A percentile compares a stretch with the other conserved stretches of the same genome.
phyloP scores from a whole-genome alignment of 2,797 vertebrate species.

The Dallia pectoralis region DNA sequence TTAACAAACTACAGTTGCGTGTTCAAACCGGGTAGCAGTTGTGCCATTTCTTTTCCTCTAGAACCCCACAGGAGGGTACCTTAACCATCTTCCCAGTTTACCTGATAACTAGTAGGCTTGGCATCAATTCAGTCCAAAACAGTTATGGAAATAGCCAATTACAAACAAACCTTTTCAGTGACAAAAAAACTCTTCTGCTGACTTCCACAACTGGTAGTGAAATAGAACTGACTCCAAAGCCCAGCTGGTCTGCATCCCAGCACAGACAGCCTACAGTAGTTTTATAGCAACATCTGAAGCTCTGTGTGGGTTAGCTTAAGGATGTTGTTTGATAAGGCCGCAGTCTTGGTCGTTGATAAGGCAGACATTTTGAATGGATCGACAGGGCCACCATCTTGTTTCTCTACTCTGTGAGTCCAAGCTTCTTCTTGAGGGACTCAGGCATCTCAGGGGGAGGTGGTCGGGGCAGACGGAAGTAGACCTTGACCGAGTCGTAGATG shows the following conservation, averaged over 20 bases:
- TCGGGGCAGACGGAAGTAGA: constrained; percentile 93
- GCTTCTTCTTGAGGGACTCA: constrained; percentile 94
- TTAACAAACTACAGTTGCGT: constrained; percentile 32
- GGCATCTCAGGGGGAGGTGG: constrained; percentile 95
- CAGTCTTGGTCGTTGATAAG: too few species aligned
- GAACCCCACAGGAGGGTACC: neutral
- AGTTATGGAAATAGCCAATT: neutral
- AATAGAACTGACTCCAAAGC: neutral
- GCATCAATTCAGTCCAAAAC: neutral
- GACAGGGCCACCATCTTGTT: neutral
- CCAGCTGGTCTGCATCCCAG: neutral
- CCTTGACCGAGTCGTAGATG: constrained; percentile 95
- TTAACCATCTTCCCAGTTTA: neutral
- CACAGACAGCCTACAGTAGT: neutral
- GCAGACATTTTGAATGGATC: neutral
- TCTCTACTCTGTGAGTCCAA: constrained; percentile 80
- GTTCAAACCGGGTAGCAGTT: constrained; percentile 42
- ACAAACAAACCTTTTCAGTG: neutral
- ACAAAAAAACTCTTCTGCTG: neutral
- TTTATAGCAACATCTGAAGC: constrained; percentile 1
- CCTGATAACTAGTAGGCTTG: constrained; percentile 7
- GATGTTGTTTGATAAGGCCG: constrained; percentile 17
- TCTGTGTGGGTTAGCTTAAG: constrained; percentile 43
- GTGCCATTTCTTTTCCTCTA: constrained; percentile 3
- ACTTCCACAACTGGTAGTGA: neutral